Evolutionary conservation across 2,113 vertebrate species (phyloP).

Genomic region (Scomber colias): DNA sequence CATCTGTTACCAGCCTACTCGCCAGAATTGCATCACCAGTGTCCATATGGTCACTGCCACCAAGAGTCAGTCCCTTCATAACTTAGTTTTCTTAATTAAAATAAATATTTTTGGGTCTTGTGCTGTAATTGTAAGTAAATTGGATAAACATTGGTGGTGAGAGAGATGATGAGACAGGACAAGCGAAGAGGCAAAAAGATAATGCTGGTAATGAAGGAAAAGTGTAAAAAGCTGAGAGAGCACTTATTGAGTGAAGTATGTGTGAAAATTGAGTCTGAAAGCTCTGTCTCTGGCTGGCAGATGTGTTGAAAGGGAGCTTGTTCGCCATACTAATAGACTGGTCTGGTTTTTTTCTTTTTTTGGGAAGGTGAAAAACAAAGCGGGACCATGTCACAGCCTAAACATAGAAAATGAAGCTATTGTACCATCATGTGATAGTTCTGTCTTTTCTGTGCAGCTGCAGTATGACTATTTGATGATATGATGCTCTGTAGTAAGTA

Average conservation of each 20-base stretch:
- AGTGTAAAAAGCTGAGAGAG: constrained; percentile 64
- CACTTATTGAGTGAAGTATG: constrained; percentile 71
- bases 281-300: constrained; percentile 58
- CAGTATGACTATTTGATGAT: not conserved
- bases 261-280: constrained; percentile 74
- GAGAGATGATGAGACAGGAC: constrained; percentile 48
- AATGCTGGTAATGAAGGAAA: constrained; percentile 62
- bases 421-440: not conserved
- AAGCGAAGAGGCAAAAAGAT: constrained; percentile 39
- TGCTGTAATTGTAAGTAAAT: constrained; percentile 63
- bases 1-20: constrained; percentile 76
- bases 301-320: constrained; percentile 57
- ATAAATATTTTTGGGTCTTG: constrained; percentile 64
- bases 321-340: constrained; percentile 51
- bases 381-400: not conserved
- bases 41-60: constrained; percentile 79
- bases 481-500: constrained; percentile 2
- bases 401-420: constrained; percentile 1
- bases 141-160: constrained; percentile 50
- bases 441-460: constrained; percentile 19
- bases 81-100: constrained; percentile 74
- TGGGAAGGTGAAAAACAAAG: constrained; percentile 35
- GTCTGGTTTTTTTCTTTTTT: constrained; percentile 10
- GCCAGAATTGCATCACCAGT: constrained; percentile 61
- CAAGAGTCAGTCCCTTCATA: constrained; percentile 60